Evolutionary conservation across 2,113 vertebrate species (phyloP), one percentile per base, ranked within the genome.

Genomic region (Hippocampus comes): DNA sequence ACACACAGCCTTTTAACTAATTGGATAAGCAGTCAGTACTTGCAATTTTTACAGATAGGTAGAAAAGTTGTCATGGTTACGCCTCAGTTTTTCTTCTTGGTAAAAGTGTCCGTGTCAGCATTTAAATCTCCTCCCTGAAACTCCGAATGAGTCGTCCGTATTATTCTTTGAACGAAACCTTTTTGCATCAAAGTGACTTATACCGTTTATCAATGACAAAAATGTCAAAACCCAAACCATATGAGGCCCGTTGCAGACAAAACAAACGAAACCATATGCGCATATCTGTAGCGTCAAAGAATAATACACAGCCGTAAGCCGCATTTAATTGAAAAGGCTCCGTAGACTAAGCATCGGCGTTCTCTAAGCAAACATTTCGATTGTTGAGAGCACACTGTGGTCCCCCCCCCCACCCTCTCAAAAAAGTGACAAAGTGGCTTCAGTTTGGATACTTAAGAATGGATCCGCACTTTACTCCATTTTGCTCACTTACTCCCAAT

Each of bases 311-410:
- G 49, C 77, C 56, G 20, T 70, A 76, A 79, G 81, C 60, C 68
- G 41, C 15, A 72, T 20, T 83, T 80, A 80, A 87, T 81, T 87
- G 75, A 86, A 87, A 86, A 80, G 43, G 71, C 63, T 69, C 27
- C 21, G 23, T n/a, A 90, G 84, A 86, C 81, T 84, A 79, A 88
- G 78, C 84, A 80, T 59, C 51, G 69, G 41, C 3, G 27, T 12
- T 80, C 55, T 64, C 38, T 83, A 84, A 87, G 73, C 85, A 89
- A 87, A 89, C 80, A 76, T 27, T 74, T 88, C 87, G 81, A 57
- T 88, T 85, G 43, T 75, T 72, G 69, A 77, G 46, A 64, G 43
- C 15, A 18, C 5, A 66, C 70, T 55, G 41, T 8, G 9, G 63
- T 11, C 51, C 34, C 34, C 34, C 30, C 5, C 30, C 30, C 34